These are phyloP conservation scores for Tenthredo scrophulariae DNA, from an alignment of 2,888 invertebrate species.

Conservation along the genomic window DNA sequence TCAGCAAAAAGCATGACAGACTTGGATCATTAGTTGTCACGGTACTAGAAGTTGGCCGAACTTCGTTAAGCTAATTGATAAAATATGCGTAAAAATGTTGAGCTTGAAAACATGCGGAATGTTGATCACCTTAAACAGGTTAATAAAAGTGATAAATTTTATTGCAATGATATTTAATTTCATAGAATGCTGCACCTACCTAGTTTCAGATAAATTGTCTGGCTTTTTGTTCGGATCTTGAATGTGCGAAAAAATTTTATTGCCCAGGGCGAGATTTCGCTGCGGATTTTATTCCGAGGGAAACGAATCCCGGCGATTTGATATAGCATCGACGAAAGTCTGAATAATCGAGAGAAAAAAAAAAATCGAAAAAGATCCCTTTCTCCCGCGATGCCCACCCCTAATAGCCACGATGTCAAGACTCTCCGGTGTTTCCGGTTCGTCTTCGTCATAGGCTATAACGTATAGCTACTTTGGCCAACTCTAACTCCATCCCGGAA, in stretches of 20 bases:
- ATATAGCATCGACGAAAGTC: neutral
- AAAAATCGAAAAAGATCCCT: neutral
- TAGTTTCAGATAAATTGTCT: neutral
- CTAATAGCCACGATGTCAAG: constrained; percentile 6
- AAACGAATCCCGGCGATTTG: neutral
- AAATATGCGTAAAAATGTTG: neutral
- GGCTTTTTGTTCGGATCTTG: neutral
- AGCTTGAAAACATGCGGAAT: neutral
- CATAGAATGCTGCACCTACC: neutral
- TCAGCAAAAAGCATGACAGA: neutral
- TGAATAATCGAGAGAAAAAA: neutral
- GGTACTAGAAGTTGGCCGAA: neutral
- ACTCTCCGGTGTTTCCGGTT: constrained; percentile 14
- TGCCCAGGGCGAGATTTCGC: neutral
- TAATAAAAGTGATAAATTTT: neutral
- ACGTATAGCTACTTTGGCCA: neutral
- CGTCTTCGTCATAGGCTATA: constrained; percentile 14
- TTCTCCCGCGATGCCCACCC: neutral
- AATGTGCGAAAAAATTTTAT: neutral
- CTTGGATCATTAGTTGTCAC: neutral
- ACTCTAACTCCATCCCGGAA: constrained; percentile 39
- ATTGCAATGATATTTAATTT: neutral
- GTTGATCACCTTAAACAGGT: neutral
- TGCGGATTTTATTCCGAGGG: neutral
- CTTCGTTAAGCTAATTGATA: neutral